Evolutionary conservation across 2,797 vertebrate genomes (phyloP).

Genomic region (Myotis pilosus): DNA sequence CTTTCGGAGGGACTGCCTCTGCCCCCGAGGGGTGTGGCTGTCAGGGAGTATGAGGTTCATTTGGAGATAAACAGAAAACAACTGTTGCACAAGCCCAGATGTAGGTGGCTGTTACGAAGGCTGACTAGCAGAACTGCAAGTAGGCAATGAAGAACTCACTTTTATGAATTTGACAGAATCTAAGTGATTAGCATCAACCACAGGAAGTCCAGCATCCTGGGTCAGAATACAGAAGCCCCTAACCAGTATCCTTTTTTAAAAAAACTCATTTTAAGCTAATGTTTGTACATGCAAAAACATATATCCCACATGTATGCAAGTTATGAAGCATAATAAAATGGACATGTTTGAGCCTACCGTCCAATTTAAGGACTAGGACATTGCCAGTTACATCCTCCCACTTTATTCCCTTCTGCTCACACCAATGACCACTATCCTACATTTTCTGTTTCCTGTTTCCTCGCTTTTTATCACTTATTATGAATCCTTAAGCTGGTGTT

Average conservation of each 20-base stretch:
- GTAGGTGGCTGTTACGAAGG: background rate
- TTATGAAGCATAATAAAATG: background rate
- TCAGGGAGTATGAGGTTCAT: background rate
- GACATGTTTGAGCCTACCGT: background rate
- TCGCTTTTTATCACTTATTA: background rate
- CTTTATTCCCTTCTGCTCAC: background rate
- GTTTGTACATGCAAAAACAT: background rate
- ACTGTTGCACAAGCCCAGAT: background rate
- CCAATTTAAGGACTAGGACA: background rate
- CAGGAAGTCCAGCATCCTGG: background rate
- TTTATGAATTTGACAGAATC: background rate
- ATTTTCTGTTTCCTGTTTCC: background rate
- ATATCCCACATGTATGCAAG: background rate
- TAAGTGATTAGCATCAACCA: background rate
- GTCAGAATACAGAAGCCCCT: background rate
- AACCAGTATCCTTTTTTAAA: background rate
- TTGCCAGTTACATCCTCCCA: background rate
- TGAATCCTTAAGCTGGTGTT: background rate
- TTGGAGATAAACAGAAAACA: slow-evolving; percentile 7
- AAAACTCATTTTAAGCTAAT: background rate
- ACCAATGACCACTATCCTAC: background rate
- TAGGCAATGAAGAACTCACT: background rate
- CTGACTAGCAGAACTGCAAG: background rate
- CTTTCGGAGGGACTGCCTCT: background rate
- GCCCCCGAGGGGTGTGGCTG: background rate